Percentiles rank a stretch among this genome's conserved stretches.
Conservation (phyloP, 2,113 vertebrate genomes). For the Catharus bicknelli region DNA sequence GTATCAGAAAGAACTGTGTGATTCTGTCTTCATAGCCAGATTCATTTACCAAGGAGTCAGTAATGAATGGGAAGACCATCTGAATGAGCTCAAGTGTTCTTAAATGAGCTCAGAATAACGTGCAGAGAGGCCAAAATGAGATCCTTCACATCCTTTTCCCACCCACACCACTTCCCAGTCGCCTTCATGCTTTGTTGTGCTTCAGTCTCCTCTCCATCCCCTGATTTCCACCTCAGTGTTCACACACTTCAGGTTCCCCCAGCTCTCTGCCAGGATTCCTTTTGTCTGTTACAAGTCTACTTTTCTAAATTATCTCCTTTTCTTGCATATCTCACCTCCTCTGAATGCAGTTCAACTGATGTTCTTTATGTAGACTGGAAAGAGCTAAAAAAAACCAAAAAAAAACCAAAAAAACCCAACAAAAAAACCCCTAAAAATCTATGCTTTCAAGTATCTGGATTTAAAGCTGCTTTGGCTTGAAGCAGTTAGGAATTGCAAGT, state of each 20-base stretch:
- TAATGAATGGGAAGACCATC: background rate
- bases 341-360: background rate
- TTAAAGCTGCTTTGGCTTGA: background rate
- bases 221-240: background rate
- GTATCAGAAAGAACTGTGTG: background rate
- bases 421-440: background rate
- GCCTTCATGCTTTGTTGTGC: background rate
- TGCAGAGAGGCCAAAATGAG: background rate
- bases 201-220: background rate
- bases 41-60: background rate
- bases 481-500: background rate
- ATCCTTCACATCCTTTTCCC: background rate
- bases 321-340: background rate
- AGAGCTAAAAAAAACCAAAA: background rate
- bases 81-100: background rate
- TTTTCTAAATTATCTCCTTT: background rate
- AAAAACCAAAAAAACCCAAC: background rate
- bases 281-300: background rate
- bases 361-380: background rate
- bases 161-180: fast-evolving
- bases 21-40: background rate
- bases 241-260: background rate
- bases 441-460: background rate
- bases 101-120: background rate
- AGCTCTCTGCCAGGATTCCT: background rate